Evolutionary conservation across 2,113 vertebrate genomes (phyloP), one percentile per base, ranked within the genome.

Genomic region (Pionites leucogaster): DNA sequence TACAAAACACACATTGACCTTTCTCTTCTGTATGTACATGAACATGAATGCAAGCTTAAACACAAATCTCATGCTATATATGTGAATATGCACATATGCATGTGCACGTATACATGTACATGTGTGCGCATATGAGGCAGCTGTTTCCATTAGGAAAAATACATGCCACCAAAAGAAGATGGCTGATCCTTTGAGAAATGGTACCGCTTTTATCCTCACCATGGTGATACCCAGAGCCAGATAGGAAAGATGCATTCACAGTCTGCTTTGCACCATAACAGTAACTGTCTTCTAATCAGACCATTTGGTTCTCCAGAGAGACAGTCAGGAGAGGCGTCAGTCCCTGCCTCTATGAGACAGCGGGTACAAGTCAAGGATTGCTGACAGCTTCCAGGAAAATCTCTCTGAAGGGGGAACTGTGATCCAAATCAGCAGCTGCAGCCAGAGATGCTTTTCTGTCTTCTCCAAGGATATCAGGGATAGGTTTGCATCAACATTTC

Each of bases 121-220:
- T 37, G 11, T 31, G 31, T 31, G n/a, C 65, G n/a, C 28, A 1
- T 29, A 10, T 4, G 10, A 44, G 41, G 31, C 19, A 46, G 3
- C 17, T 37, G 15, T 24, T 72, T 50, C 12, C 62, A 8, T 60
- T 6, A 70, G 37, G 57, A 39, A 88, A 88, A 82, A 33, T 80
- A 24, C 23, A 33, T 9, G 22, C 20, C 17, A 59, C 24, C 8
- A 17, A 31, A 57, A 74, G 28, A 18, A 78, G 41, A 52, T 29
- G 9, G 13, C 10, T 71, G 37, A 50, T 64, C 5, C 35, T 78
- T 35, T 86, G 50, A 37, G 55, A 44, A 79, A 53, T 18, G 18
- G 28, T 23, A 33, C 7, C 10, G 7, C 37, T 72, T 64, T 68
- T 10, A 57, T n/a, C 27, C 2, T 1, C 5, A 27, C 23, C 0